Evolutionary conservation across 2,888 invertebrate species (phyloP), one percentile per base, ranked within the genome.

Genomic region (Andrena trimmerana): DNA sequence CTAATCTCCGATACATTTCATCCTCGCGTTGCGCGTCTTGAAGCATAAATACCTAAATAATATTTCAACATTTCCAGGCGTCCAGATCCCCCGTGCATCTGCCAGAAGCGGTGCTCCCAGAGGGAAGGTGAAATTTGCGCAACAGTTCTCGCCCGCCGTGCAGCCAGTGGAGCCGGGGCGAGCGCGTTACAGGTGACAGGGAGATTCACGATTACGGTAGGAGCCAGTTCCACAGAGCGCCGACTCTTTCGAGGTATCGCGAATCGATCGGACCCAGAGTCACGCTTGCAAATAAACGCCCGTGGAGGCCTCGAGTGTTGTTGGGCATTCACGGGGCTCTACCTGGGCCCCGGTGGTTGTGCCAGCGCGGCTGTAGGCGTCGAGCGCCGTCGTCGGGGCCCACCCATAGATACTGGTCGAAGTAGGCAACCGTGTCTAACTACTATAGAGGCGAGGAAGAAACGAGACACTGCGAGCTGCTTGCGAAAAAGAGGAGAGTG

Each of bases 341-440:
- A 76, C 82, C 77, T 78, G 74, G 57, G 33, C 54, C 33, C 63
- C 68, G 62, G 57, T 69, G 65, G 57, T 42, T 33, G 63, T 63
- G 65, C 54, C 54, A 78, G 68, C 69, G 59, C 66, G 82, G 63
- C 79, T 76, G 81, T 60, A 79, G 73, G 84, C 82, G 82, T 84
- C 76, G 78, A 78, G 65, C 87, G 62, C 52, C 72, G 36, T 86
- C 79, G 63, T 78, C 66, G 65, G 67, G 42, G 86, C 82, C 86
- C 84, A 86, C 86, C 88, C 87, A 84, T 86, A 84, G 87, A 84
- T 63, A 84, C 68, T 31, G 59, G 48, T 50, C 82, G 79, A 83
- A 90, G 89, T 89, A 84, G 89, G 90, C 85, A 86, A 86, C 87
- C 91, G 90, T 91, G 88, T 83, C 90, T 77, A 90, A 91, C 72